Evolutionary conservation across 2,888 invertebrate genomes (phyloP), one percentile per base, ranked within the genome.

Genomic region (Dasypogon diadema): DNA sequence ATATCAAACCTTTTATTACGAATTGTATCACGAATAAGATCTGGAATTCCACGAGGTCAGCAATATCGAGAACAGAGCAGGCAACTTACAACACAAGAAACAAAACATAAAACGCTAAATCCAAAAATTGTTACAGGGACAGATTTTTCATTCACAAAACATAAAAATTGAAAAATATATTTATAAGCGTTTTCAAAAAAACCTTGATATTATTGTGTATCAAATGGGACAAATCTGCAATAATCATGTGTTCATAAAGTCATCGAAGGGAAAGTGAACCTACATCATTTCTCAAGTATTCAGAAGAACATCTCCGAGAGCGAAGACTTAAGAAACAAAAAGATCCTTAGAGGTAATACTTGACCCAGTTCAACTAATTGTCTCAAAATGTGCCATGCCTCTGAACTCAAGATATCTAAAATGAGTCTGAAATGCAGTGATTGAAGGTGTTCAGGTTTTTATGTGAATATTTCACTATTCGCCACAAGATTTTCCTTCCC

Each of bases 291-390:
- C 21, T 73, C 73, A 14, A 73, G 73, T 24, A 73, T 73, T 77
- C 55, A 56, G 56, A 72, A 68, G 73, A 75, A 65, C 65, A 73
- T 75, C 77, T 58, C 54, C 54, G 73, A 14, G 26, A 37, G 55
- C 60, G 65, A 30, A 63, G 34, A 58, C 37, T 24, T 42, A 73
- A n/a, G 8, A 26, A 58, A 24, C 56, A 54, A 65, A 76, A 74
- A 72, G 24, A 14, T 46, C 30, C 63, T 75, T 73, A 56, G 77
- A 76, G 51, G 51, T 70, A 70, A 55, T 75, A 70, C 76, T 78
- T 78, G 78, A 78, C 78, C 78, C 74, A 78, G 76, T 78, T 78
- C 74, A 42, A 58, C 75, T 78, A 78, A 78, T 78, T 78, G 78
- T 78, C 76, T 48, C 56, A 46, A 30, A 63, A 72, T 73, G 63